Conservation (phyloP, 1,140 invertebrate species). For the Charaxes varanes region DNA sequence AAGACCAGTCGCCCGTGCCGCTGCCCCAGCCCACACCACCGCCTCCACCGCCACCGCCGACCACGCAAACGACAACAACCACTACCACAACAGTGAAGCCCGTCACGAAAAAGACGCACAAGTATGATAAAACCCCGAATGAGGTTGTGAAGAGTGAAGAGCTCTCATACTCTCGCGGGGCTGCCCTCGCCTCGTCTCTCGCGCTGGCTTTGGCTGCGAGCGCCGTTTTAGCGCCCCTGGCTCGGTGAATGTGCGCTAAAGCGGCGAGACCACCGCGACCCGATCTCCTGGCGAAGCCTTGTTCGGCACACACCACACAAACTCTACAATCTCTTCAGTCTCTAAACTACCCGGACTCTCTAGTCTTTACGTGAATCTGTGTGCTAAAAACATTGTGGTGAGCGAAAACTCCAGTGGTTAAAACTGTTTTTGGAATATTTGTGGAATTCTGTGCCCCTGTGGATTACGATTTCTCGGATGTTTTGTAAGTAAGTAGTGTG, state of each 20-base stretch:
- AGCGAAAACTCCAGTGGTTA: slow-evolving; percentile 26
- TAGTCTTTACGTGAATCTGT: slow-evolving; percentile 61
- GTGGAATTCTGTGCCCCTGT: slow-evolving; percentile 24
- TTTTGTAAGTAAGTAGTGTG: slow-evolving; percentile 40
- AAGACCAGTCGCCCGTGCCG: slow-evolving; percentile 72
- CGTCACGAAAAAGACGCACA: slow-evolving; percentile 78
- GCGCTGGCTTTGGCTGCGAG: slow-evolving; percentile 57
- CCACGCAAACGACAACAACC: slow-evolving; percentile 59
- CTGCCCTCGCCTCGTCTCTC: slow-evolving; percentile 55
- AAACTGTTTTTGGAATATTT: slow-evolving; percentile 22
- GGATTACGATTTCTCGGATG: slow-evolving; percentile 33
- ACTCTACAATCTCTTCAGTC: slow-evolving; percentile 53
- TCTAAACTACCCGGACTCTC: slow-evolving; percentile 50
- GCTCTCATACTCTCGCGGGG: slow-evolving; percentile 79
- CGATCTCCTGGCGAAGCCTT: slow-evolving; percentile 57
- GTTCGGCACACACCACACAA: slow-evolving; percentile 49
- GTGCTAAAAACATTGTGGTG: slow-evolving; percentile 30
- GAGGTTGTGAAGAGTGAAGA: slow-evolving; percentile 95
- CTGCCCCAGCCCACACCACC: slow-evolving; percentile 67
- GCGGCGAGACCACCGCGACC: slow-evolving; percentile 50
- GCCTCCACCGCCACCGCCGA: slow-evolving; percentile 73
- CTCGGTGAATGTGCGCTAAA: slow-evolving; percentile 69
- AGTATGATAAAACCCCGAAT: slow-evolving; percentile 90
- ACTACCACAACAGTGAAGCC: slow-evolving; percentile 63
- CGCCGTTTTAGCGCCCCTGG: slow-evolving; percentile 56